phyloP scores from a whole-genome alignment of 2,797 vertebrate genomes.

The Rhadinocentrus ornatus region DNA sequence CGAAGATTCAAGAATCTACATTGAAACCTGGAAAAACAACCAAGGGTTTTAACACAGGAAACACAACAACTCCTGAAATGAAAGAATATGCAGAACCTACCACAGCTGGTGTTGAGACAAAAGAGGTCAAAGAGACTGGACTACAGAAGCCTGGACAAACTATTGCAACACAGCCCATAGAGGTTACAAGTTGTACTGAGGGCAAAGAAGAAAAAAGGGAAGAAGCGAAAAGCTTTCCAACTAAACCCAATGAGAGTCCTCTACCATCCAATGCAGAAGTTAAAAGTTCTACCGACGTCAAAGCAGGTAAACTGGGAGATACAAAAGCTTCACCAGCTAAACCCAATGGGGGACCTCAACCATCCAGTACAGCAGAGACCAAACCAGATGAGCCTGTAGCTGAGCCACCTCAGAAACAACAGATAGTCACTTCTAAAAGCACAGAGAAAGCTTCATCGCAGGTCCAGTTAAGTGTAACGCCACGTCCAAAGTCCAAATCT shows the following conservation, averaged over 20 bases:
- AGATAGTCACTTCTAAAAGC: not conserved
- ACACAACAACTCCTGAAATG: not conserved
- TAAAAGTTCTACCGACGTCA: not conserved
- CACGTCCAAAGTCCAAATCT: conserved; percentile 1
- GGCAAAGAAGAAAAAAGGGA: no score
- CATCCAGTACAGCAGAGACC: not conserved
- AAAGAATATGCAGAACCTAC: not conserved
- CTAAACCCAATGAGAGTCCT: no score
- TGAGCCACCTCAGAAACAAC: not conserved
- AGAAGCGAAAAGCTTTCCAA: no score
- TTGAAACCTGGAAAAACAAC: not conserved
- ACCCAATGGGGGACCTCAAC: not conserved
- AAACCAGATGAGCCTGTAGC: not conserved
- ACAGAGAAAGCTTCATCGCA: not conserved
- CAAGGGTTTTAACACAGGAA: not conserved
- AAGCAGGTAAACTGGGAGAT: not conserved
- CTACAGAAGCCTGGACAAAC: not conserved
- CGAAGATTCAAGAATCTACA: not conserved
- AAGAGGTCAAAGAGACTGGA: not conserved
- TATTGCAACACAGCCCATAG: not conserved
- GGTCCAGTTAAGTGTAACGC: not conserved
- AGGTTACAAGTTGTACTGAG: not conserved
- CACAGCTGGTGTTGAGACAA: not conserved
- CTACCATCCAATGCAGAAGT: no score
- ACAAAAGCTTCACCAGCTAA: not conserved